Evolutionary conservation across 1,140 invertebrate genomes (phyloP).

Genomic region (Nylanderia fulva): DNA sequence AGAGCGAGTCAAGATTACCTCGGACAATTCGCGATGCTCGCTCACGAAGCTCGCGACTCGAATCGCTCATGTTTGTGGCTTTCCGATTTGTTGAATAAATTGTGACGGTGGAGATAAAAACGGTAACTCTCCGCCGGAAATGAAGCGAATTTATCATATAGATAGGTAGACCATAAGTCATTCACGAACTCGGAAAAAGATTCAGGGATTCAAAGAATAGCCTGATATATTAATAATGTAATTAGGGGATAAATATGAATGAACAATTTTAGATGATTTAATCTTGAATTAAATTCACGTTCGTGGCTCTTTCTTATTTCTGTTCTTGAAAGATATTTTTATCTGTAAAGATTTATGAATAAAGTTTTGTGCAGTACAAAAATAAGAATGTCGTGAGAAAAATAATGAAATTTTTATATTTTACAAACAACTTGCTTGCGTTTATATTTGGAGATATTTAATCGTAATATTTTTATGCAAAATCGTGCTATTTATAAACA

Average conservation of each 20-base stretch:
- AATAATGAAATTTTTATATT: neutral
- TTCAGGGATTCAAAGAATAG: no score
- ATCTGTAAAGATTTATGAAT: no score
- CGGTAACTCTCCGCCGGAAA: neutral
- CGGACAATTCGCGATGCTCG: constrained; percentile 32
- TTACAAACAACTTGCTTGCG: neutral
- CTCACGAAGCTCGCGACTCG: constrained; percentile 2
- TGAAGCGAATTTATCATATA: neutral
- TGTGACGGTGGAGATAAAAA: neutral
- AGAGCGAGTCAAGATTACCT: constrained; percentile 38
- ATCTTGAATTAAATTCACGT: neutral
- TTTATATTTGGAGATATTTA: no score
- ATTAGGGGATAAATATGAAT: neutral
- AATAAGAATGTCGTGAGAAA: neutral
- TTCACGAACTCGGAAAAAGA: no score
- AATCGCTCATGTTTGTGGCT: constrained; percentile 29
- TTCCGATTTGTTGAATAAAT: neutral
- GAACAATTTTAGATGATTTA: neutral
- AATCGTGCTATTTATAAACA: no score
- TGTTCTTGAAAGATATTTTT: no score
- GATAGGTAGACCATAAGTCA: no score
- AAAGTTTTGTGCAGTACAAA: neutral
- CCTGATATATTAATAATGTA: neutral
- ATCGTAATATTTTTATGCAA: no score
- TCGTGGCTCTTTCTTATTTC: neutral